Evolutionary conservation across 2,888 invertebrate species (phyloP).

Genomic region (Labia minor): DNA sequence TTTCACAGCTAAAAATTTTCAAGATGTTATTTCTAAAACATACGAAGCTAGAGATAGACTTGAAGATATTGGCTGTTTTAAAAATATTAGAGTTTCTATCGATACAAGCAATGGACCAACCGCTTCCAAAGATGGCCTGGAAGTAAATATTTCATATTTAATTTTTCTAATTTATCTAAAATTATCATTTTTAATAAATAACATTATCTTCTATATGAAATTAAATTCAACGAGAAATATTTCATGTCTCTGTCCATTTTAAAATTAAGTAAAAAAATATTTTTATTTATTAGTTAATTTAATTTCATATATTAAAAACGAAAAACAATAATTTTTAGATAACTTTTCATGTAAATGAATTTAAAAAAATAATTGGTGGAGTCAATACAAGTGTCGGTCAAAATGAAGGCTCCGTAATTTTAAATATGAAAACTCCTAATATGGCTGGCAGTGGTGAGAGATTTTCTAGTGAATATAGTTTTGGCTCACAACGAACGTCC

Average conservation of each 20-base stretch:
- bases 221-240: too few relatives aligned
- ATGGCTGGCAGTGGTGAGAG: conserved; percentile 78
- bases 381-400: conserved; percentile 81
- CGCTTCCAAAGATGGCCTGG: conserved; percentile 67
- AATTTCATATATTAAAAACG: too few relatives aligned
- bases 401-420: conserved; percentile 76
- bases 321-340: too few relatives aligned
- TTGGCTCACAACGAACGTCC: conserved; percentile 70
- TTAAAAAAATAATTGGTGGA: conserved; percentile 70
- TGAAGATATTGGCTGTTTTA: conserved; percentile 79
- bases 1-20: conserved; percentile 74
- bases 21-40: conserved; percentile 53
- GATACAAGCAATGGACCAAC: conserved; percentile 73
- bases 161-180: too few relatives aligned
- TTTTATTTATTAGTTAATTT: too few relatives aligned
- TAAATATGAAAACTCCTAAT: conserved; percentile 70
- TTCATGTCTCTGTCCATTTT: too few relatives aligned
- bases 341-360: conserved; percentile 76
- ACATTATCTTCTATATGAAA: too few relatives aligned
- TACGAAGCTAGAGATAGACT: conserved; percentile 60
- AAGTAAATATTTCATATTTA: too few relatives aligned
- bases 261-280: too few relatives aligned
- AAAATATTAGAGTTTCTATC: conserved; percentile 71
- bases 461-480: conserved; percentile 69
- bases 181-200: too few relatives aligned